These are phyloP conservation scores for Uropsilus gracilis DNA, from an alignment of 2,113 vertebrate species.

Conservation along the genomic window DNA sequence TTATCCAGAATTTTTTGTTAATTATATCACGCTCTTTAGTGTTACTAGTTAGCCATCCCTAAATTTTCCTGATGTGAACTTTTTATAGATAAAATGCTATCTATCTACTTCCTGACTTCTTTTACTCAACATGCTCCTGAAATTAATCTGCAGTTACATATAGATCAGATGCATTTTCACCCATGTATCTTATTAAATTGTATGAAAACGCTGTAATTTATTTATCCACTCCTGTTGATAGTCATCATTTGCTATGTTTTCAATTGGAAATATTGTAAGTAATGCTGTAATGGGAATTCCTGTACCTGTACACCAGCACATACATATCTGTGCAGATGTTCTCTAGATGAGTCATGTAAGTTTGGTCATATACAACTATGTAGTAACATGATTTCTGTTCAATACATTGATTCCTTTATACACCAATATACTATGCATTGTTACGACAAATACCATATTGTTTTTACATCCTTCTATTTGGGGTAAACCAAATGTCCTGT, in stretches of 20 bases:
- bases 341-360: background rate
- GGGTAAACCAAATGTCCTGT: no score
- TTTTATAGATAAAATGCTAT: background rate
- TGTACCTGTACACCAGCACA: background rate
- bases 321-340: background rate
- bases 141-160: background rate
- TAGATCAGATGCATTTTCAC: background rate
- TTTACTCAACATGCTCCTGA: background rate
- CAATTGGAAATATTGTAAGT: background rate
- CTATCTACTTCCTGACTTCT: background rate
- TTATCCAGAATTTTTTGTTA: background rate
- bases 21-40: background rate
- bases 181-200: background rate
- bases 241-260: background rate
- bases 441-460: no score
- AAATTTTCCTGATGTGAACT: background rate
- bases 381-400: background rate
- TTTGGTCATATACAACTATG: background rate
- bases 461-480: no score
- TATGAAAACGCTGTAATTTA: background rate
- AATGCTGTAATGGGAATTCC: background rate
- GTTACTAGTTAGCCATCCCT: background rate
- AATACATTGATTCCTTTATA: background rate
- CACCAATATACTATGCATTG: background rate
- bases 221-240: no score